phyloP scores from a whole-genome alignment of 2,113 vertebrate species.

The Aspidoscelis tigris region DNA sequence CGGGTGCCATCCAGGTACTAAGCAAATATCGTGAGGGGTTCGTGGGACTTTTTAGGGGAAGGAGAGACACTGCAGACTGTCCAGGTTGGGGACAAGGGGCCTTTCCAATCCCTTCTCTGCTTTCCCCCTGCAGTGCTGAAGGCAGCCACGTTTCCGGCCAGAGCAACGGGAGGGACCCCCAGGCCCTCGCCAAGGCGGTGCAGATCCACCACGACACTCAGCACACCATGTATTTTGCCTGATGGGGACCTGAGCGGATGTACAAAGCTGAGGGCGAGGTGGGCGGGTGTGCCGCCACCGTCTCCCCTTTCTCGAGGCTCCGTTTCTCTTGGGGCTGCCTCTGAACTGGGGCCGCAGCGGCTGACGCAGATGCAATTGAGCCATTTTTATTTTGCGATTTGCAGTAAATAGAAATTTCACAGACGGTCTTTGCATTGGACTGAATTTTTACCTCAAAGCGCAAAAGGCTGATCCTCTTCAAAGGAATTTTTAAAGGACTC shows the following conservation, averaged over 20 bases:
- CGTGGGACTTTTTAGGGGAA: too few species aligned
- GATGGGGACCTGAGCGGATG: slow-evolving; percentile 71
- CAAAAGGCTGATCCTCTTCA: slow-evolving; percentile 75
- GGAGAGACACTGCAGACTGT: too few species aligned
- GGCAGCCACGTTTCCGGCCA: slow-evolving; percentile 98
- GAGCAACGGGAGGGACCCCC: slow-evolving; percentile 97
- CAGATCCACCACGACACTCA: slow-evolving; percentile 99
- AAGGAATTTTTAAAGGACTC: slow-evolving; percentile 80
- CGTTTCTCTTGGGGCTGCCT: slow-evolving; percentile 77
- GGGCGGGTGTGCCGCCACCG: slow-evolving; percentile 43
- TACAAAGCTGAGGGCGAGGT: slow-evolving; percentile 52
- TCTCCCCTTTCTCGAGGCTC: slow-evolving; percentile 56
- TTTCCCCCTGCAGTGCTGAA: slow-evolving; percentile 86
- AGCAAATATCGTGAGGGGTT: too few species aligned
- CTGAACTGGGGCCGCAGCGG: slow-evolving; percentile 80
- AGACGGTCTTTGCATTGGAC: slow-evolving; percentile 83
- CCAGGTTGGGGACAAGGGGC: neutral
- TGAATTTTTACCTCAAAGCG: slow-evolving; percentile 86
- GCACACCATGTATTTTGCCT: slow-evolving; percentile 99
- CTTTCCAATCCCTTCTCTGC: slow-evolving; percentile 32
- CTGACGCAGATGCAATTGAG: slow-evolving; percentile 86
- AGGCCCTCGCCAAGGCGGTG: slow-evolving; percentile 96
- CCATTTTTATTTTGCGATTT: slow-evolving; percentile 89
- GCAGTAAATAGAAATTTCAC: slow-evolving; percentile 71
- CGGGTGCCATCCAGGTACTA: too few species aligned